These are phyloP conservation scores for Apoda limacodes DNA, from an alignment of 2,888 invertebrate species.

Conservation along the genomic window DNA sequence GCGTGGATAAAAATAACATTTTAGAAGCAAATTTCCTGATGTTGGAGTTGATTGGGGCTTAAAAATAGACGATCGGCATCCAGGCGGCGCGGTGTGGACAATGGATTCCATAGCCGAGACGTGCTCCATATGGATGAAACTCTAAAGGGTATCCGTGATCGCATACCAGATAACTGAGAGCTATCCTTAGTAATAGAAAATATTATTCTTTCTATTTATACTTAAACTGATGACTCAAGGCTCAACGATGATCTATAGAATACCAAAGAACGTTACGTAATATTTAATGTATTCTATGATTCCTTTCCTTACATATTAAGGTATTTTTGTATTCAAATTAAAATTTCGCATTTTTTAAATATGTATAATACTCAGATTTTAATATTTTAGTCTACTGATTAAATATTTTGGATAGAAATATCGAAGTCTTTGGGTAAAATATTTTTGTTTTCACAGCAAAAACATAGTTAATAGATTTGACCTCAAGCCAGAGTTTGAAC, in stretches of 20 bases:
- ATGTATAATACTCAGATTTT: no score
- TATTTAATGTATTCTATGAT: constrained; percentile 5
- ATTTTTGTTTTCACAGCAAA: no score
- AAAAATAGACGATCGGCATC: constrained; percentile 54
- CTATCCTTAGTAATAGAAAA: constrained; percentile 19
- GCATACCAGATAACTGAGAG: constrained; percentile 31
- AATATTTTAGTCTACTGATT: no score
- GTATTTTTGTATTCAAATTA: no score
- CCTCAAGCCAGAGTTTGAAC: no score
- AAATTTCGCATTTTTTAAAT: no score
- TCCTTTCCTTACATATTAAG: no score
- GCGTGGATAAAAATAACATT: no score
- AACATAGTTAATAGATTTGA: no score
- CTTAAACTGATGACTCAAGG: constrained; percentile 1
- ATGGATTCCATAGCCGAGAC: constrained; percentile 61
- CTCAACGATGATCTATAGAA: constrained; percentile 4
- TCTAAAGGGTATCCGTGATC: constrained; percentile 47
- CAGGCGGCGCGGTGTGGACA: constrained; percentile 44
- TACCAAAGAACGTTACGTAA: constrained; percentile 17
- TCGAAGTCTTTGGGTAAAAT: no score
- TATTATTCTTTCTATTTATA: constrained; percentile 17
- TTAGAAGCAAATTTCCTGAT: constrained; percentile 37
- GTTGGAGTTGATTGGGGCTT: constrained; percentile 43
- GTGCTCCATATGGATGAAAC: constrained; percentile 63
- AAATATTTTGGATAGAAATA: no score